Base-by-base conservation (phyloP, 2,113 vertebrate species). In the Tyrannus savana region DNA sequence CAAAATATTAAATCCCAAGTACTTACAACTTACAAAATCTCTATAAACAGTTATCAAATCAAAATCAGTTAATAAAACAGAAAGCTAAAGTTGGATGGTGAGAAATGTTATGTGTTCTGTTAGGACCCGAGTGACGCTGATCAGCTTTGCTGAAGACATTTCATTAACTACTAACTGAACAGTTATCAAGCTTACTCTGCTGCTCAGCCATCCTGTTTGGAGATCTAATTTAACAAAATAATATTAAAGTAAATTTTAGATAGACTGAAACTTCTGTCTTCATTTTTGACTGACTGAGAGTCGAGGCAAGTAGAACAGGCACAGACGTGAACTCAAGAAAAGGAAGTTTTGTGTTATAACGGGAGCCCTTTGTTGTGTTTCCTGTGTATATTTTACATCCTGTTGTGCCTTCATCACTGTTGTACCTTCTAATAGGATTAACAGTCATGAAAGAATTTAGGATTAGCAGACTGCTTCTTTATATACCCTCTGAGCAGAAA, bases 341-440 rank as follows among this genome's bases (percentile, higher is more conserved):
- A 73, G 31, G 6, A 79, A 81, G 35, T 14, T 12, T 58, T n/a
- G 67, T 63, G 5, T 67, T 62, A 6, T 9, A 83, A 58, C 25
- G 47, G 41, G 13, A 80, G 42, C 53, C 37, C 74, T 68, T 49
- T 76, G 66, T 28, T 59, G 10, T 24, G 37, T n/a, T 80, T 66
- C 35, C 79, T 53, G 22, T 49, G 33, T 50, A 2, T 25, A 13
- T 50, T 83, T 86, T 64, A 33, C 22, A 39, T 44, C 16, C 53
- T 86, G 47, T 41, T 84, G 56, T 31, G 42, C 84, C 69, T 85
- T 69, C 42, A n/a, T 8, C n/a, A 14, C n/a, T 42, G 30, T 24
- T 55, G 49, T 39, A 75, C 78, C 62, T 93, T 50, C 27, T 84
- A 92, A 94, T 59, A 63, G 79, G 86, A 96, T 96, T 93, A 97